Conservation (phyloP, 2,888 invertebrate genomes). For the Folsomia candida region DNA sequence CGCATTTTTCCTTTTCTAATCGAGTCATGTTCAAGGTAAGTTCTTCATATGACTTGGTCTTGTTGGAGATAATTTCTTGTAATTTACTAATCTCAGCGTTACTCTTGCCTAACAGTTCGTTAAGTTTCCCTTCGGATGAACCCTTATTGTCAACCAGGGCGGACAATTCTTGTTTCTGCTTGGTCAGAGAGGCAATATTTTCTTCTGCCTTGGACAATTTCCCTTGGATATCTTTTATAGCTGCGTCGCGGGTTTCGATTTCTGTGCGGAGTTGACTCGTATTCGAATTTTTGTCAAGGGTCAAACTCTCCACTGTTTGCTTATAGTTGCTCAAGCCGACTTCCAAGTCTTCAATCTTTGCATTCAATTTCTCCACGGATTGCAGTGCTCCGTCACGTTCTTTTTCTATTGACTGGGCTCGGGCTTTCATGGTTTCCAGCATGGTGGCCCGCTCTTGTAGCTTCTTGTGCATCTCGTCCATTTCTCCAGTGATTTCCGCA, state of each 20-base stretch:
- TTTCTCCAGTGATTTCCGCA: background rate
- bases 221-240: background rate
- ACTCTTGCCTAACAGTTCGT: conserved; percentile 58
- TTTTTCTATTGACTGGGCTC: conserved; percentile 24
- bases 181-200: conserved; percentile 52
- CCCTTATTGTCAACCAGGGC: background rate
- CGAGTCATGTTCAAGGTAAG: conserved; percentile 9
- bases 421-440: background rate
- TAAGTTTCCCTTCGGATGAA: conserved; percentile 52
- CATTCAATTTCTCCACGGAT: conserved; percentile 52
- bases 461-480: background rate
- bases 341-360: conserved; percentile 51
- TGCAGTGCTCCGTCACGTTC: background rate
- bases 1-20: conserved; percentile 40
- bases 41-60: conserved; percentile 53
- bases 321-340: background rate
- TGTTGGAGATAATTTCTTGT: conserved; percentile 52
- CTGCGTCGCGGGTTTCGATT: conserved; percentile 6
- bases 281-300: background rate
- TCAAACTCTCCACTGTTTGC: background rate
- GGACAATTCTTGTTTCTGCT: conserved; percentile 54
- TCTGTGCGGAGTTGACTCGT: conserved; percentile 40
- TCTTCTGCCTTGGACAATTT: conserved; percentile 17
- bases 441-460: background rate
- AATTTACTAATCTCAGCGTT: conserved; percentile 39